A percentile compares a stretch with the other conserved stretches of the same genome.
Conservation (phyloP, 2,888 invertebrate species). For the Microctonus aethiopoides region DNA sequence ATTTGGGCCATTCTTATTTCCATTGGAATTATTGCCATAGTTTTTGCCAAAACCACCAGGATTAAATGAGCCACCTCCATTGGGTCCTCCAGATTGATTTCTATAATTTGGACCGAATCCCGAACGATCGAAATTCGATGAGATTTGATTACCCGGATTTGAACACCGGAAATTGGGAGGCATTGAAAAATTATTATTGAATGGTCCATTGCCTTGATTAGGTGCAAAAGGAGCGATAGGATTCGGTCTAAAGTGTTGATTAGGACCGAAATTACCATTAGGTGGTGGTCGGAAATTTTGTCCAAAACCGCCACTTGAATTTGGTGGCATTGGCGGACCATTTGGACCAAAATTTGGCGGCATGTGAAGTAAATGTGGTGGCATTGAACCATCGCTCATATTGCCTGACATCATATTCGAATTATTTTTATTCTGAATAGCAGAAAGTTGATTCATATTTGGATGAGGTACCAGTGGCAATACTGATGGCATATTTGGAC, state of each 20-base stretch:
- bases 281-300: conserved; percentile 54
- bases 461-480: conserved; percentile 52
- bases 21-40: conserved; percentile 45
- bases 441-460: conserved; percentile 44
- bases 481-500: conserved; percentile 57
- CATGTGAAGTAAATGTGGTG: conserved; percentile 58
- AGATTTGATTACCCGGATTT: conserved; percentile 48
- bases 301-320: conserved; percentile 53
- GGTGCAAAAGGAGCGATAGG: conserved; percentile 56
- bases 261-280: conserved; percentile 59
- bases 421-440: conserved; percentile 47
- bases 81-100: conserved; percentile 48
- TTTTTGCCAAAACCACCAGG: conserved; percentile 44
- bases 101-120: conserved; percentile 58
- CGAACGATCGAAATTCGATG: conserved; percentile 60
- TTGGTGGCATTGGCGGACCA: conserved; percentile 55
- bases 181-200: conserved; percentile 55
- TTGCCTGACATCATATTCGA: conserved; percentile 35
- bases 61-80: conserved; percentile 36
- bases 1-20: conserved; percentile 52
- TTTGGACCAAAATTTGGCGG: conserved; percentile 60
- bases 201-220: conserved; percentile 48
- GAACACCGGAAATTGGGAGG: conserved; percentile 59
- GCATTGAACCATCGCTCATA: conserved; percentile 53
- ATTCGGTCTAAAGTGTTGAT: conserved; percentile 57